Base-by-base conservation (phyloP, 2,888 invertebrate species). In the Dugesia japonica region DNA sequence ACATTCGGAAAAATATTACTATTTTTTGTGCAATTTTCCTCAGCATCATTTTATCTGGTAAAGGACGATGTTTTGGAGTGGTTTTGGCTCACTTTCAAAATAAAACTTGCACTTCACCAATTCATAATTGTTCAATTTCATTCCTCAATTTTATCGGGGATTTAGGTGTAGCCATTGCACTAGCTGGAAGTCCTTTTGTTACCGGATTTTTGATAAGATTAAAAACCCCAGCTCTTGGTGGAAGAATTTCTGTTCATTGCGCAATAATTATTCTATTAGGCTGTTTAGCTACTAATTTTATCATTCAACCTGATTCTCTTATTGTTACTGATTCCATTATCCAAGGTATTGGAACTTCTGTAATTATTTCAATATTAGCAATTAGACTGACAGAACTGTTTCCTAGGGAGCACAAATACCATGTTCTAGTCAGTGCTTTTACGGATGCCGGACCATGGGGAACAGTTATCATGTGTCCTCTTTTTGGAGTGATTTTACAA, bases 401-500 rank as follows among this genome's bases (percentile, higher is more conserved):
- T 23, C 72, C 72, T 4, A 27, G 15, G 72, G 28, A 27, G n/a
- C 1, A 72, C 23, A 27, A 31, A 13, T 72, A 72, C 23, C 72
- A 72, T 31, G 72, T 72, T 7, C 72, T 72, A 7, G 72, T 72
- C n/a, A 72, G 28, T 31, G 72, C 72, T 7, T 72, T 72, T 13
- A 31, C 28, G n/a, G 72, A 72, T 28, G 72, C 28, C 23, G 72
- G 72, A 31, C 72, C 72, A 15, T 72, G 28, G 28, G 72, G 72
- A 72, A 72, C 72, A 7, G 72, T 72, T 4, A 72, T 72, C 15
- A n/a, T 72, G n/a, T 72, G 72, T 23, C 72, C 72, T 72, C 72
- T 72, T 15, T 72, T 72, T 20, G 72, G 28, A 28, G 28, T 31
- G n/a, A 27, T 72, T 17, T 15, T 72, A 23, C 72, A 72, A 20